Conservation (phyloP, 2,888 invertebrate species). For the Lycia hirtaria region DNA sequence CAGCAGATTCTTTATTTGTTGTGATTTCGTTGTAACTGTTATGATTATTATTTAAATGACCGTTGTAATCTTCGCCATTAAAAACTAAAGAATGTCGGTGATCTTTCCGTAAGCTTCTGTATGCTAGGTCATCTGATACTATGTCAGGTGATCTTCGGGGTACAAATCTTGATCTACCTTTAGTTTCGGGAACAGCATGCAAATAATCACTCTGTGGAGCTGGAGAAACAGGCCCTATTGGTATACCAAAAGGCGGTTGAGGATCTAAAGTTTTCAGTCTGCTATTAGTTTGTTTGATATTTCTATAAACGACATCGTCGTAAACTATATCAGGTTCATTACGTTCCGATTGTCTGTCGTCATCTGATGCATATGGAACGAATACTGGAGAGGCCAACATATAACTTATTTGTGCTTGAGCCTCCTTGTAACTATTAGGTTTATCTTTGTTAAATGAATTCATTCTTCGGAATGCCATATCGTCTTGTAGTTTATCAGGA, state of each 20-base stretch:
- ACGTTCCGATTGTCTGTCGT: constrained; percentile 83
- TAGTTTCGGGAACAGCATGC: constrained; percentile 89
- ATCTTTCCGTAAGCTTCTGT: constrained; percentile 93
- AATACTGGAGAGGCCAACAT: constrained; percentile 89
- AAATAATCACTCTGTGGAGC: constrained; percentile 94
- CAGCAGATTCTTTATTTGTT: constrained; percentile 66
- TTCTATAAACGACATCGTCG: constrained; percentile 94
- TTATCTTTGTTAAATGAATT: constrained; percentile 85
- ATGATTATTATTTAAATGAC: constrained; percentile 78
- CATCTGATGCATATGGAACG: constrained; percentile 78
- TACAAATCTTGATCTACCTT: constrained; percentile 86
- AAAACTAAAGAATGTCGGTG: constrained; percentile 84
- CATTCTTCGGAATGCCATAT: constrained; percentile 92
- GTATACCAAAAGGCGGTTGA: constrained; percentile 96
- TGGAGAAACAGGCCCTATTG: constrained; percentile 92
- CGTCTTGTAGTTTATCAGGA: constrained; percentile 89
- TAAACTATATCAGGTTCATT: constrained; percentile 92
- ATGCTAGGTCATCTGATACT: constrained; percentile 95
- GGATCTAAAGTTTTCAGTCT: constrained; percentile 90
- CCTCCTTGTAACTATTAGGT: constrained; percentile 65
- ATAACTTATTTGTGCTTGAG: constrained; percentile 86
- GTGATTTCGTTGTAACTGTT: constrained; percentile 65
- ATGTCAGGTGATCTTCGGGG: constrained; percentile 91
- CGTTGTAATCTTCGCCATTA: constrained; percentile 77
- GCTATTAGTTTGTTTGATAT: constrained; percentile 91